Evolutionary conservation across 1,140 invertebrate genomes (phyloP), one percentile per base, ranked within the genome.

Genomic region (Lordiphosa clarofinis): DNA sequence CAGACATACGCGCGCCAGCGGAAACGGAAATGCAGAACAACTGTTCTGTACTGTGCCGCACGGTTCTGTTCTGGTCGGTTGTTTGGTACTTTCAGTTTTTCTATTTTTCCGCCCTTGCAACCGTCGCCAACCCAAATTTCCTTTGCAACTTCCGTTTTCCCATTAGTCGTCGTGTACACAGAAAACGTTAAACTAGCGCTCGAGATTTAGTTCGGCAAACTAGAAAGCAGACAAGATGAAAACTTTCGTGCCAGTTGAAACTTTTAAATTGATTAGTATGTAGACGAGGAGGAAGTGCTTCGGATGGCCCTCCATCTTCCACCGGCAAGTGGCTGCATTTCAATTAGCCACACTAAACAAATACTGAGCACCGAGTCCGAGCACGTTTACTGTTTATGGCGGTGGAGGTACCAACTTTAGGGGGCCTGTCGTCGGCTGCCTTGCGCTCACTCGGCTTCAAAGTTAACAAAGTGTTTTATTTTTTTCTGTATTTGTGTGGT

Each of bases 181-280:
- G 24, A 47, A 28, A 66, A 37, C 71, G 64, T 70, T 70, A 57
- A 70, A 66, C 73, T 56, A 56, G 65, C 37, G 66, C 61, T 53
- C 53, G 43, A 64, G 75, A 81, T 71, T 81, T 68, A 72, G 58
- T 66, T 61, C 28, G 38, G 33, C 38, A 55, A 82, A 82, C 72
- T 68, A 57, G 62, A 60, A 58, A 64, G 57, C 39, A 60, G 71
- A 72, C 71, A 75, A 82, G 67, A 72, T 58, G 48, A 63, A 61
- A 75, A 75, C 67, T 79, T 81, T 82, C 38, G 49, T 66, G 58
- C 56, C 46, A 38, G 69, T 57, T 55, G 42, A 76, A 76, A 82
- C 54, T 82, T 82, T 82, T 76, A 82, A 82, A 82, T 82, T 82
- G 76, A 82, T 82, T 82, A 82, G 73, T 73, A 76, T 75, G 73